These are phyloP conservation scores for Myrmecobius fasciatus DNA, from an alignment of 2,113 vertebrate species.

Conservation along the genomic window DNA sequence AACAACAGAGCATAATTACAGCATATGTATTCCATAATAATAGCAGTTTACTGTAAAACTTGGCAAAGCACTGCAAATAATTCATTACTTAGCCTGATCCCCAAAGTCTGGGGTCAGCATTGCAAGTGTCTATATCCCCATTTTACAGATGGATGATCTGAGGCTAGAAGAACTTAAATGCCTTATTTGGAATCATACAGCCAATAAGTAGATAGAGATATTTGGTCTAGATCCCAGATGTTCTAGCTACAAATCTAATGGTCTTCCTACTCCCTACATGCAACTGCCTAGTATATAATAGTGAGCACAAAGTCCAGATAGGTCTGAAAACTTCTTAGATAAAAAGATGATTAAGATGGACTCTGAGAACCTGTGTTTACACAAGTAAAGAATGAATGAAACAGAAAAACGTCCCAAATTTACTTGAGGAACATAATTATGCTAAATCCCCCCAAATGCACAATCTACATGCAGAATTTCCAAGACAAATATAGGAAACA, in stretches of 20 bases:
- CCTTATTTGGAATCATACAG: background rate
- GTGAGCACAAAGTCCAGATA: conserved; percentile 26
- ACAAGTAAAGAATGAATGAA: conserved; percentile 6
- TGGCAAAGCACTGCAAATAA: background rate
- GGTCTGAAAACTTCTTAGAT: conserved; percentile 32
- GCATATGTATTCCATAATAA: conserved; percentile 9
- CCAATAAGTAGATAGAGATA: background rate
- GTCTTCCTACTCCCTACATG: background rate
- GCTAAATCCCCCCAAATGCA: conserved; percentile 32
- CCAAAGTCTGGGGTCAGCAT: background rate
- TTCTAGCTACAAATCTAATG: background rate
- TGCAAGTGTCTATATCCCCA: background rate
- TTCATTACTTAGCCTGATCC: background rate
- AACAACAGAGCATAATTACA: background rate
- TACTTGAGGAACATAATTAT: conserved; percentile 36
- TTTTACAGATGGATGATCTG: background rate
- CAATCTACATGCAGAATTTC: conserved; percentile 34
- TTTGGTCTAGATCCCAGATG: background rate
- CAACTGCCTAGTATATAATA: background rate
- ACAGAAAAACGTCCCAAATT: background rate
- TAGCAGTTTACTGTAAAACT: background rate
- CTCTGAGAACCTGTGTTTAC: conserved; percentile 44
- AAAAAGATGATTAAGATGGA: conserved; percentile 33
- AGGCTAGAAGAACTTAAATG: background rate
- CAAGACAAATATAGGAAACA: conserved; percentile 39